Evolutionary conservation across 2,113 vertebrate genomes (phyloP).

Genomic region (Laticauda laticaudata): DNA sequence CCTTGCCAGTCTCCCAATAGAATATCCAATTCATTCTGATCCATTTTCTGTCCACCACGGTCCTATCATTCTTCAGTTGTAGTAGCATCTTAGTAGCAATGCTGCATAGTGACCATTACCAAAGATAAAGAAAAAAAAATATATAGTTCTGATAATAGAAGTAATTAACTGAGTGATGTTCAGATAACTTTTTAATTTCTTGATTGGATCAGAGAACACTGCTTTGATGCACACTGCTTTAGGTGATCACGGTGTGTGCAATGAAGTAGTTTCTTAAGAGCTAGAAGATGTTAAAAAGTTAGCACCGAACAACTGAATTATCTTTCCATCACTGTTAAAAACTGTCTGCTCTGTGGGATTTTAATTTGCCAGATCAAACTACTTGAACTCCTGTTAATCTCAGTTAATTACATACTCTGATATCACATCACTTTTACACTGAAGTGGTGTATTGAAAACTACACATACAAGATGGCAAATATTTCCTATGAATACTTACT

Average conservation of each 20-base stretch:
- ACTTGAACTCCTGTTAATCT: neutral
- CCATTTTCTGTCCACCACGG: neutral
- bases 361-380: neutral
- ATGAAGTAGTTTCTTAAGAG: neutral
- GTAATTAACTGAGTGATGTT: neutral
- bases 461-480: neutral
- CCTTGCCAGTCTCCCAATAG: neutral
- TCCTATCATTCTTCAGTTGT: neutral
- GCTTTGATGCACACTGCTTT: neutral
- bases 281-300: neutral
- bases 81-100: neutral
- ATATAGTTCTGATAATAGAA: neutral
- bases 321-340: neutral
- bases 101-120: neutral
- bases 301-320: neutral
- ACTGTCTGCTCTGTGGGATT: neutral
- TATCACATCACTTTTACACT: neutral
- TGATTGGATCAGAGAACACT: neutral
- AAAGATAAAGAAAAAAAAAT: neutral
- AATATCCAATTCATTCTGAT: neutral
- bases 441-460: neutral
- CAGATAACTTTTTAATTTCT: neutral
- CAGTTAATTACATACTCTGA: constrained; percentile 1
- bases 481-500: neutral
- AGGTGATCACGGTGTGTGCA: neutral